Conservation (phyloP, 2,888 invertebrate species). For the Lepetodrilus schrolli region DNA sequence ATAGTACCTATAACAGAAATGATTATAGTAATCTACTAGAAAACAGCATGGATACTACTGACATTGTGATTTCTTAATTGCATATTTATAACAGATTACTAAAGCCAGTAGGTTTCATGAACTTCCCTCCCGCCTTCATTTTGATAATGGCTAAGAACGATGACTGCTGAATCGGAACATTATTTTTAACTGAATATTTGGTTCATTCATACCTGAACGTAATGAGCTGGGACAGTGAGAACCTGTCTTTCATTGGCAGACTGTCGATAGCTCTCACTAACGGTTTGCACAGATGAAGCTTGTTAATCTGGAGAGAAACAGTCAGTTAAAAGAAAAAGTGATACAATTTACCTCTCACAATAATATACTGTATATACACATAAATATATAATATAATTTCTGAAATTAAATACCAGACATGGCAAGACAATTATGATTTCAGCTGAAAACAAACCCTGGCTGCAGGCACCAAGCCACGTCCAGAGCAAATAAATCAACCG, state of each 20-base stretch:
- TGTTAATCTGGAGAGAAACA: slow-evolving; percentile 77
- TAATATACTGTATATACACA: too few species aligned
- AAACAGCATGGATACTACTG: background rate
- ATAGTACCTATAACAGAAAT: slow-evolving; percentile 81
- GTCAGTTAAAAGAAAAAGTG: too few species aligned
- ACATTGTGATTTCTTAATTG: background rate
- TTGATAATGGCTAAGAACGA: too few species aligned
- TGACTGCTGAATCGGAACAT: slow-evolving; percentile 92
- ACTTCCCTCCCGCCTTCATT: background rate
- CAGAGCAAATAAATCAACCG: too few species aligned
- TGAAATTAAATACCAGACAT: too few species aligned
- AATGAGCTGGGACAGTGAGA: slow-evolving; percentile 92
- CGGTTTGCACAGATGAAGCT: slow-evolving; percentile 83
- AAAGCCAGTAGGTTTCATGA: background rate
- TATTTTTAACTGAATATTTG: background rate
- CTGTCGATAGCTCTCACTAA: slow-evolving; percentile 97
- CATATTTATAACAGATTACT: background rate
- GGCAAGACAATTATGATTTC: too few species aligned
- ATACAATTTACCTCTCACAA: too few species aligned
- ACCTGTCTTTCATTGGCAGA: slow-evolving; percentile 90
- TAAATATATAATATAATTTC: too few species aligned
- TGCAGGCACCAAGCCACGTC: too few species aligned
- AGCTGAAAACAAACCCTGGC: too few species aligned
- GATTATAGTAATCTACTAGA: slow-evolving; percentile 48
- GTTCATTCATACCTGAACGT: slow-evolving; percentile 88